Conservation (phyloP, 92 coral and sea anemone species). For the Phymanthus crucifer region DNA sequence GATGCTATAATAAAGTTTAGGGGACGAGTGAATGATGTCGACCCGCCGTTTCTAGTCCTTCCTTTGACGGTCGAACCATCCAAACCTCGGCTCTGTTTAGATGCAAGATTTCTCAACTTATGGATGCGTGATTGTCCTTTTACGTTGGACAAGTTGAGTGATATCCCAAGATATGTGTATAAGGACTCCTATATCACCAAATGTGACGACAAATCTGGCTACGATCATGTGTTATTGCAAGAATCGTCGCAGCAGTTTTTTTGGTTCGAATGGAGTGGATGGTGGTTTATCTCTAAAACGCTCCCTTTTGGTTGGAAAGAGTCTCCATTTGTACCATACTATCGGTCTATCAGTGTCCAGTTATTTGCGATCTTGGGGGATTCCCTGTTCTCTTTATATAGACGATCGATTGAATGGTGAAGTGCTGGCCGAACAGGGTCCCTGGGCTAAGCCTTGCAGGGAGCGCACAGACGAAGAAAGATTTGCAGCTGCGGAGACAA, state of each 20-base stretch:
- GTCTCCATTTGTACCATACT: too few relatives aligned
- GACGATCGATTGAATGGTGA: too few relatives aligned
- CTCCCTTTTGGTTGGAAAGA: too few relatives aligned
- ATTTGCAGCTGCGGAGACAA: too few relatives aligned
- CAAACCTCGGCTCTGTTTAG: conserved; percentile 31
- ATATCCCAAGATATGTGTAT: conserved; percentile 12
- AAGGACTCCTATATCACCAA: conserved; percentile 16
- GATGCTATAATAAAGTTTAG: not conserved
- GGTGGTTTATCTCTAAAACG: too few relatives aligned
- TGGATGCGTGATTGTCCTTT: conserved; percentile 33
- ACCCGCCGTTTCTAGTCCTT: conserved; percentile 15
- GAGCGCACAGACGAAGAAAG: too few relatives aligned
- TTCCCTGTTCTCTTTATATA: too few relatives aligned
- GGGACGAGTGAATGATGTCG: conserved; percentile 7
- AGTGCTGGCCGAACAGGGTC: too few relatives aligned
- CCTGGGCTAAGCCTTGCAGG: too few relatives aligned
- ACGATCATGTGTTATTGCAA: conserved; percentile 3
- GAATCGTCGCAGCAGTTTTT: not conserved
- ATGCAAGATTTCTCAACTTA: conserved; percentile 24
- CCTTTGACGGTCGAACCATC: conserved; percentile 19
- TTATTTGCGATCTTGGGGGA: too few relatives aligned
- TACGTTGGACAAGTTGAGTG: not conserved
- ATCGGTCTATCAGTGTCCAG: too few relatives aligned
- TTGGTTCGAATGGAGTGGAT: too few relatives aligned
- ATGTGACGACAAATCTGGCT: conserved; percentile 37